Conservation (phyloP, 2,113 vertebrate species). For the Chloropsis cyanopogon region DNA sequence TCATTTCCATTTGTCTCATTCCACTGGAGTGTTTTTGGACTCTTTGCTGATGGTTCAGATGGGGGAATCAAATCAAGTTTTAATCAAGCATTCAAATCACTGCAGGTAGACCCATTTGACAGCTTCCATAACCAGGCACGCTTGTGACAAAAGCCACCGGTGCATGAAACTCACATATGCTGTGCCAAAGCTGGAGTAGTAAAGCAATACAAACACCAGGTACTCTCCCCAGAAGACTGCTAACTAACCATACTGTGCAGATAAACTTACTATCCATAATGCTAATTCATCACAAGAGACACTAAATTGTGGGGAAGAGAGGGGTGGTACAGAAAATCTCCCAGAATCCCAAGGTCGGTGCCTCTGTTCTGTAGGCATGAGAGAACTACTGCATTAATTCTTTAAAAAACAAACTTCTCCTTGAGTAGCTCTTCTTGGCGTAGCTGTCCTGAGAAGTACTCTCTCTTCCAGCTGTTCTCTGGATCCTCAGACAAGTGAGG, state of each 20-base stretch:
- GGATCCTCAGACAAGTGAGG: neutral
- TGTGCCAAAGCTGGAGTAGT: neutral
- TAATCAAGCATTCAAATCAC: slow-evolving; percentile 24
- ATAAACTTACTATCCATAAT: neutral
- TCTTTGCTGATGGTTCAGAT: neutral
- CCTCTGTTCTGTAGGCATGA: neutral
- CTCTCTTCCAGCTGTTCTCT: neutral
- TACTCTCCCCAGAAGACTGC: neutral
- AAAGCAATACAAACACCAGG: neutral
- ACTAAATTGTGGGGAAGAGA: neutral
- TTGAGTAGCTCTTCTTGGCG: neutral
- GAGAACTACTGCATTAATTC: neutral
- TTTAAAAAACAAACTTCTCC: neutral
- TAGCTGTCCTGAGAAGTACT: neutral
- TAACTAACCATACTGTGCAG: neutral
- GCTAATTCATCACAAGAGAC: neutral
- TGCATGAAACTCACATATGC: neutral
- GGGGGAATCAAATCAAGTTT: neutral
- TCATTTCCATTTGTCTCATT: neutral
- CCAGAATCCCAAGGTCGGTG: neutral
- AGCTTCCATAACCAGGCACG: neutral
- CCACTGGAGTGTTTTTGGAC: neutral
- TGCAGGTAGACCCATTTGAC: neutral
- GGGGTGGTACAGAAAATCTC: neutral
- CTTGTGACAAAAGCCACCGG: neutral